Evolutionary conservation across 2,113 vertebrate genomes (phyloP).

Genomic region (Phaethornis superciliosus): DNA sequence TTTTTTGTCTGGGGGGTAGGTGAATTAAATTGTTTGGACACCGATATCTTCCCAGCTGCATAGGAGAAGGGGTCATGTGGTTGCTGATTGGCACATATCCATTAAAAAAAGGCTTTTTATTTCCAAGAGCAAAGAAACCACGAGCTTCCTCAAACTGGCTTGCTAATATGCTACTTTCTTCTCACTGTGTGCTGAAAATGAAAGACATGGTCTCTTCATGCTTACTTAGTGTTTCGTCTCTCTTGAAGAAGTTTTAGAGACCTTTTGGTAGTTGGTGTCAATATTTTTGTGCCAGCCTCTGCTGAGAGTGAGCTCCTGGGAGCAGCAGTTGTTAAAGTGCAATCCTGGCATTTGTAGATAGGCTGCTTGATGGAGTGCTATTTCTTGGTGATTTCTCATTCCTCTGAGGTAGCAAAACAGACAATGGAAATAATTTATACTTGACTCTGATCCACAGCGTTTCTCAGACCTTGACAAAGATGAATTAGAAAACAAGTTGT

Average conservation of each 20-base stretch:
- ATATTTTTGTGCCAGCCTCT: neutral
- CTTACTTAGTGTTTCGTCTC: neutral
- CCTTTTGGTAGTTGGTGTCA: neutral
- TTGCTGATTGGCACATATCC: neutral
- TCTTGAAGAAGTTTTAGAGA: neutral
- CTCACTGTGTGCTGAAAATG: neutral
- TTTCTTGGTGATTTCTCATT: neutral
- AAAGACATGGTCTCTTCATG: neutral
- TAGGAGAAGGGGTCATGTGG: neutral
- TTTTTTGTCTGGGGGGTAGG: neutral
- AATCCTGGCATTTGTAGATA: slow-evolving; percentile 1
- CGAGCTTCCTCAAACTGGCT: neutral
- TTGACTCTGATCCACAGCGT: neutral
- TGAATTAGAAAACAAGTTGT: neutral
- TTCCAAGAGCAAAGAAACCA: neutral
- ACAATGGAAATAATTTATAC: slow-evolving; percentile 28
- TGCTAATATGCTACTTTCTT: neutral
- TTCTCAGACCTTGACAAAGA: neutral
- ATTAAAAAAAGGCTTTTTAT: neutral
- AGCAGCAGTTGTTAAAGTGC: neutral
- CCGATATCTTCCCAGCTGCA: neutral
- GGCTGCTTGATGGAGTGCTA: neutral
- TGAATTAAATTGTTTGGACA: neutral
- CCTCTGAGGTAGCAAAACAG: slow-evolving; percentile 11
- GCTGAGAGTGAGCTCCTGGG: neutral